Evolutionary conservation across 2,888 invertebrate genomes (phyloP).

Genomic region (Drosophila gaucha): DNA sequence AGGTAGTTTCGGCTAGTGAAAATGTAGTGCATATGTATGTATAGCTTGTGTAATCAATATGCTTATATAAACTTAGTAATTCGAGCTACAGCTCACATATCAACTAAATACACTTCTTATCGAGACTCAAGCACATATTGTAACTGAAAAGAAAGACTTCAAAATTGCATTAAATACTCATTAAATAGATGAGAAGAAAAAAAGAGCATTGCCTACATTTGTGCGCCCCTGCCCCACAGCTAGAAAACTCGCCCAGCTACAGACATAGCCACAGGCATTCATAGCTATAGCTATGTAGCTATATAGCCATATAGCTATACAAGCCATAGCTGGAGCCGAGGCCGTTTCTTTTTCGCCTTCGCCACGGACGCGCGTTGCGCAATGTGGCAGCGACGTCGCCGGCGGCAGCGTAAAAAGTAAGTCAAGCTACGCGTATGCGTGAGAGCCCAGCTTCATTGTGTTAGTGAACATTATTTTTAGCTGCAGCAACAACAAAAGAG

Average conservation of each 20-base stretch:
- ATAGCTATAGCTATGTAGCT: slow-evolving; percentile 16
- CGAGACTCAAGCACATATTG: neutral
- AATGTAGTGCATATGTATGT: slow-evolving; percentile 7
- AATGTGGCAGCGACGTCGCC: slow-evolving; percentile 66
- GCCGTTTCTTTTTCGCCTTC: slow-evolving; percentile 39
- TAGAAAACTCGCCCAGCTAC: slow-evolving; percentile 24
- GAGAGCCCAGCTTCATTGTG: slow-evolving; percentile 36
- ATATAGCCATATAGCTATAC: slow-evolving; percentile 16
- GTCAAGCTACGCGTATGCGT: slow-evolving; percentile 63
- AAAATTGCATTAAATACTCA: slow-evolving; percentile 8
- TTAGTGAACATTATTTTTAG: slow-evolving; percentile 25
- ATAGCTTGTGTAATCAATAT: slow-evolving; percentile 55
- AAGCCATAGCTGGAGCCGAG: slow-evolving; percentile 33
- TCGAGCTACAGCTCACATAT: neutral
- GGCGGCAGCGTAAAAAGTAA: slow-evolving; percentile 65
- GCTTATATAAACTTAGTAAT: slow-evolving; percentile 45
- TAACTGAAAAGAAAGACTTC: neutral
- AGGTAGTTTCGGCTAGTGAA: slow-evolving; percentile 10
- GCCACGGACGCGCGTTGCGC: slow-evolving; percentile 68
- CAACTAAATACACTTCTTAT: no score
- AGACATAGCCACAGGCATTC: slow-evolving; percentile 29
- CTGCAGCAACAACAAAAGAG: slow-evolving; percentile 13
- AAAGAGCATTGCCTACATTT: slow-evolving; percentile 71
- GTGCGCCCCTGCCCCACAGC: slow-evolving; percentile 52
- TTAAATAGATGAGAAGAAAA: neutral